Evolutionary conservation across 2,113 vertebrate species (phyloP), one percentile per base, ranked within the genome.

Genomic region (Chaetorhynchus papuensis): DNA sequence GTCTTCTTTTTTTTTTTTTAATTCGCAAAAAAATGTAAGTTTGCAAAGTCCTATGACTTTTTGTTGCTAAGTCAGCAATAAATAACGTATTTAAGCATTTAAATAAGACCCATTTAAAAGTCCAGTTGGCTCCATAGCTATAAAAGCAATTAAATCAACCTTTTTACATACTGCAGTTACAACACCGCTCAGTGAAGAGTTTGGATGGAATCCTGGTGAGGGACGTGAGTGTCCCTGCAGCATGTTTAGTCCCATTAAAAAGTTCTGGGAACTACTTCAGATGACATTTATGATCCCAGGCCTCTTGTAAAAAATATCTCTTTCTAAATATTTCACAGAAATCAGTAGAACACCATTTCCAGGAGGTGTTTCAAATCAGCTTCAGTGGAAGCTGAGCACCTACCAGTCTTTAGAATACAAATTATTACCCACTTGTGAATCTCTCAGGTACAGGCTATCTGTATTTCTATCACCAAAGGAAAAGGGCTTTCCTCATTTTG

Each of bases 271-370:
- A 89, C 9, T 86, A 87, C 33, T 94, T 94, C 65, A 86, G 47
- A 45, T 75, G 52, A 86, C 50, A 72, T 23, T 52, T 94, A 57
- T n/a, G 47, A 90, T 72, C 39, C 61, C 35, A 88, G 42, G 50
- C 4, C 59, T 77, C 35, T 57, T 88, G 33, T 77, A 31, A 92
- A 64, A 95, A 90, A 66, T 17, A 42, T 14, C 49, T 56, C 64
- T 88, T 78, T 83, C 76, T 33, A 95, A 92, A 82, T 86, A 91
- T 61, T 90, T 95, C 86, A 59, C 52, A 83, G 85, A 80, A 90
- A 78, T 63, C 56, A 64, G 37, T 22, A 71, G 81, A 91, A 89
- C 83, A 77, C 21, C 22, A 5, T 65, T 95, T 87, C 78, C 60
- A 82, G 45, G 44, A 90, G 39, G 30, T 16, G 59, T 30, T 89